Base-by-base conservation (phyloP, 2,888 invertebrate species). In the Megastigmus dorsalis region DNA sequence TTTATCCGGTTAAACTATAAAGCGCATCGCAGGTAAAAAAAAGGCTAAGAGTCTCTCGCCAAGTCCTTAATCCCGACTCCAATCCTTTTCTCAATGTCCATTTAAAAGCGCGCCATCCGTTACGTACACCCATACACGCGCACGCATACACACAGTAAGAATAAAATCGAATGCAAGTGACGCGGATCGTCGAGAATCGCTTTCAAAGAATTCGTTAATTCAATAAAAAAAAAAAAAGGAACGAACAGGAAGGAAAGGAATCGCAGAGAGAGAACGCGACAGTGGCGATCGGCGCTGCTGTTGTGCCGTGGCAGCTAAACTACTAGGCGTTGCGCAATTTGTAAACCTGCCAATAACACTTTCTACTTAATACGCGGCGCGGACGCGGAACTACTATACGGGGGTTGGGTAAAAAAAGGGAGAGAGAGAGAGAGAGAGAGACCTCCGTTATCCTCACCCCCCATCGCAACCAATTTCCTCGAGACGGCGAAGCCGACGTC, bases 261-360 rank as follows among this genome's bases (percentile, higher is more conserved):
- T 41, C 41, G 41, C 23, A 2, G 43, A 43, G 33, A 9, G n/a
- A n/a, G n/a, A n/a, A n/a, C n/a, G 18, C 15, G 15, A n/a, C 26
- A 41, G 26, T 38, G 20, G 38, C 30, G 28, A 28, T 50, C 62
- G 50, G 15, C n/a, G n/a, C n/a, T n/a, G n/a, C n/a, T n/a, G n/a
- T n/a, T n/a, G n/a, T n/a, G n/a, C n/a, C n/a, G n/a, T n/a, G 15
- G 33, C 45, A 15, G 15, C 41, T 23, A n/a, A n/a, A n/a, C n/a
- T n/a, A n/a, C n/a, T n/a, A n/a, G n/a, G n/a, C 54, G 62, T 74
- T 36, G 59, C 52, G 78, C 79, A 81, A 81, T 80, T 82, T 80
- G 77, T 77, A 66, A 78, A 75, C 69, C 78, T 82, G 79, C 77
- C 82, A 81, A 82, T 82, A 80, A 75, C 79, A 81, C 68, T 79